Percentiles rank a stretch among this genome's conserved stretches.
Conservation (phyloP, 2,888 invertebrate species). For the Pollenia angustigena region DNA sequence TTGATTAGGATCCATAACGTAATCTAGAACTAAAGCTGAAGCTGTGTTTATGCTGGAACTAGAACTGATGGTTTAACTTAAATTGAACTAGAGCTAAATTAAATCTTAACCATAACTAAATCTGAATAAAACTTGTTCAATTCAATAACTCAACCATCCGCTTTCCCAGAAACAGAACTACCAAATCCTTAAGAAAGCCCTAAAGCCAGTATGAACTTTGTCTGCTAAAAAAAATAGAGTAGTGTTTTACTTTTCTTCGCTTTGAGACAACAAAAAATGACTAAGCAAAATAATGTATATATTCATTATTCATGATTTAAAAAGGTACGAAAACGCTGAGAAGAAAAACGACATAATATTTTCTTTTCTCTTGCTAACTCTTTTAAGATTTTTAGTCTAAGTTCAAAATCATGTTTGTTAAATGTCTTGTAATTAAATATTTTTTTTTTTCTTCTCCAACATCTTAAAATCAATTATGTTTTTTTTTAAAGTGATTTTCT, state of each 20-base stretch:
- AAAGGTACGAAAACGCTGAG: neutral
- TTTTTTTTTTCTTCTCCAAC: slow-evolving; percentile 4
- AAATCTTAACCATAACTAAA: too few relatives aligned
- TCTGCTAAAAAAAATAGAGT: neutral
- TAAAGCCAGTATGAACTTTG: neutral
- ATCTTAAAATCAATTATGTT: slow-evolving; percentile 41
- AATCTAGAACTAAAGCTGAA: too few relatives aligned
- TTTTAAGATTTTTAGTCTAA: slow-evolving; percentile 3
- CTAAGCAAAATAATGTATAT: slow-evolving; percentile 15
- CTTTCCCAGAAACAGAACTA: too few relatives aligned
- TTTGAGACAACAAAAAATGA: neutral
- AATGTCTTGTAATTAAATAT: slow-evolving; percentile 29
- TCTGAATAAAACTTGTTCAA: too few relatives aligned
- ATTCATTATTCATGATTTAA: slow-evolving; percentile 41
- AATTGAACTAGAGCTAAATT: too few relatives aligned
- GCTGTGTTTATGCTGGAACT: too few relatives aligned
- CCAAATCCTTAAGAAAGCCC: too few relatives aligned
- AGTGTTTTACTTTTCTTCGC: neutral
- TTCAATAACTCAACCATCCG: too few relatives aligned
- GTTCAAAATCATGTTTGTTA: slow-evolving; percentile 46
- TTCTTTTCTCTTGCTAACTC: neutral
- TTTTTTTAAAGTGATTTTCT: neutral
- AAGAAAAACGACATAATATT: slow-evolving; percentile 13
- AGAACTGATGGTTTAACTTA: too few relatives aligned
- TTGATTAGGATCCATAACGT: too few relatives aligned